Base-by-base conservation (phyloP, 2,888 invertebrate genomes). In the Archips xylosteana region DNA sequence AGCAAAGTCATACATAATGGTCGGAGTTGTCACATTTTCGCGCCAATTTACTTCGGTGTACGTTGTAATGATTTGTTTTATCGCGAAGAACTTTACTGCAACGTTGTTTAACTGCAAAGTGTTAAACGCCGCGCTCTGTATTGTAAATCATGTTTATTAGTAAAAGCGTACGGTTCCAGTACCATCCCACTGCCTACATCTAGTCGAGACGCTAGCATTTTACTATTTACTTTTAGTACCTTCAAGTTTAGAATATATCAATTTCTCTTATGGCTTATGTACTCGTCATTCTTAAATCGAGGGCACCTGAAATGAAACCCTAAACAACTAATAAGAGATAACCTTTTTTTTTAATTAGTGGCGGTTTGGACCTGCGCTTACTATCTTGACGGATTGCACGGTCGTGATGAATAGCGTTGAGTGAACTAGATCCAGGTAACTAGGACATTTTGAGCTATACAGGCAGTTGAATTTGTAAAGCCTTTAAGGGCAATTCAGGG, bases 401-500 rank as follows among this genome's bases (percentile, higher is more conserved):
- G 77, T 82, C 77, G 79, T 83, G 81, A 85, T 85, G 85, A 83
- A 85, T 84, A 80, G 80, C 79, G 79, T 83, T 82, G 80, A 81
- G n/a, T 45, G 81, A 85, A 86, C 82, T 83, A 76, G 77, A 76
- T 77, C 75, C 76, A 75, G 80, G 77, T 81, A 86, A 85, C 81
- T 87, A 81, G 87, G 87, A 76, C 87, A 85, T 76, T 82, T 62
- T 62, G 45, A 62, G 62, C 23, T 42, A 15, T 62, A 39, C 39
- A 9, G 57, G 82, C 79, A 81, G 83, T 82, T 82, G 85, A 85
- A 89, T 87, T 87, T 85, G 83, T 75, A 85, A 85, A 85, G 87
- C 89, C 86, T 89, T 82, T 85, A 87, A 84, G 85, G 87, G 87
- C 85, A 85, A 91, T 90, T 89, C 86, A 88, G 90, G 88, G 82